Conservation (phyloP, 2,113 vertebrate genomes). For the Acanthisitta chloris region DNA sequence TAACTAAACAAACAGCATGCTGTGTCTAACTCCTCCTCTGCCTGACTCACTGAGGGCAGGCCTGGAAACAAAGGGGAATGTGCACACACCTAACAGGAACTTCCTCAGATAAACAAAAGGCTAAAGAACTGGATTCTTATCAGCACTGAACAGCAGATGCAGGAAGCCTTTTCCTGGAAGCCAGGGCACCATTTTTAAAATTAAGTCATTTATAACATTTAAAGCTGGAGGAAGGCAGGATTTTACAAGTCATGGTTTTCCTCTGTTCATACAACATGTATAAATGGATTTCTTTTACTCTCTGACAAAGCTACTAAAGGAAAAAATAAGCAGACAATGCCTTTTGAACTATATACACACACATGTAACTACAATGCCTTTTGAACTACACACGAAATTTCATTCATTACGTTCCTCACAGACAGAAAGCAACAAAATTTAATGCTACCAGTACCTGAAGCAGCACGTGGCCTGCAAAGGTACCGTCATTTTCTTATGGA, state of each 20-base stretch:
- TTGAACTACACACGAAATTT: conserved; percentile 16
- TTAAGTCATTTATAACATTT: conserved; percentile 60
- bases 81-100: conserved; percentile 85
- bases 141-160: conserved; percentile 76
- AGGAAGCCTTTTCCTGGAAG: conserved; percentile 79
- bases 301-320: not conserved
- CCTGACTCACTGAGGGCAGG: conserved; percentile 40
- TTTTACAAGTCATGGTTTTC: conserved; percentile 18
- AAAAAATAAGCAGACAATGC: conserved; percentile 49
- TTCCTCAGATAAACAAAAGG: conserved; percentile 85
- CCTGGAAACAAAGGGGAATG: conserved; percentile 78
- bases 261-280: conserved; percentile 10
- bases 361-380: not conserved
- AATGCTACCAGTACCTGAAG: not conserved
- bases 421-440: not conserved
- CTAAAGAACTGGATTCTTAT: conserved; percentile 76
- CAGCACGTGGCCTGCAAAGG: not conserved
- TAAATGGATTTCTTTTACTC: conserved; percentile 27
- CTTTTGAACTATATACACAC: not conserved
- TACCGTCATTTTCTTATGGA: not conserved
- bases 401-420: not conserved
- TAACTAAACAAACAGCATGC: conserved; percentile 57
- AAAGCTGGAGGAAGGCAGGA: conserved; percentile 57
- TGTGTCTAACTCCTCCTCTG: conserved; percentile 53
- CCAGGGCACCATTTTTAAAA: conserved; percentile 66